phyloP scores from a whole-genome alignment of 2,888 invertebrate species.

The Chloroclystis v-ata region DNA sequence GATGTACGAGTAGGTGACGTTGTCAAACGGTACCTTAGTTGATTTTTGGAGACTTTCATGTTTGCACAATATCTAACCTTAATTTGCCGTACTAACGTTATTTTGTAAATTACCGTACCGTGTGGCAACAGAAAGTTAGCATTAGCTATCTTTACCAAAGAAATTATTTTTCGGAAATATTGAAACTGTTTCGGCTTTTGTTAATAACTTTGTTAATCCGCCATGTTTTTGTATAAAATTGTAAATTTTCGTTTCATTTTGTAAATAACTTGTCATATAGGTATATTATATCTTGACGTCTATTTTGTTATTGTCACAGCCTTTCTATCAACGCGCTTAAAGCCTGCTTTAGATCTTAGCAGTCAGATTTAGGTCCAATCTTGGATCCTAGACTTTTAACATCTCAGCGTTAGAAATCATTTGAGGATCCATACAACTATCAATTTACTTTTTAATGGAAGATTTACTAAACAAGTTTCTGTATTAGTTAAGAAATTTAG shows the following conservation, averaged over 20 bases:
- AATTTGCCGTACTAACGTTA: too few species aligned
- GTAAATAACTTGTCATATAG: conserved; percentile 38
- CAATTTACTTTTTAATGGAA: too few species aligned
- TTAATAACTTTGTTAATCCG: conserved; percentile 20
- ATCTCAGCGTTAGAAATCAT: too few species aligned
- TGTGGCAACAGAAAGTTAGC: conserved; percentile 7
- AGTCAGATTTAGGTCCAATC: too few species aligned
- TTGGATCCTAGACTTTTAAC: too few species aligned
- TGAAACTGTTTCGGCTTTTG: conserved; percentile 22
- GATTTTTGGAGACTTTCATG: conserved; percentile 4
- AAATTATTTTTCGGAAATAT: conserved; percentile 24
- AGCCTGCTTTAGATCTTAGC: too few species aligned
- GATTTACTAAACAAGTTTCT: too few species aligned
- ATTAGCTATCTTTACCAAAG: conserved; percentile 25
- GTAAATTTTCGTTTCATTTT: conserved; percentile 42
- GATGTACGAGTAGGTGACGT: conserved; percentile 11
- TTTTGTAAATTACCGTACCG: not conserved
- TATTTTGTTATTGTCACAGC: conserved; percentile 23
- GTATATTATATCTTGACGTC: conserved; percentile 48
- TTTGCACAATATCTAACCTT: too few species aligned
- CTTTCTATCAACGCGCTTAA: conserved; percentile 10
- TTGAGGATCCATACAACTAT: too few species aligned
- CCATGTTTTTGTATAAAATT: conserved; percentile 33
- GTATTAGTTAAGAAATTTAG: conserved; percentile 48
- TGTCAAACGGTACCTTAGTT: not conserved